Evolutionary conservation across 2,113 vertebrate genomes (phyloP).

Genomic region (Orycteropus afer): DNA sequence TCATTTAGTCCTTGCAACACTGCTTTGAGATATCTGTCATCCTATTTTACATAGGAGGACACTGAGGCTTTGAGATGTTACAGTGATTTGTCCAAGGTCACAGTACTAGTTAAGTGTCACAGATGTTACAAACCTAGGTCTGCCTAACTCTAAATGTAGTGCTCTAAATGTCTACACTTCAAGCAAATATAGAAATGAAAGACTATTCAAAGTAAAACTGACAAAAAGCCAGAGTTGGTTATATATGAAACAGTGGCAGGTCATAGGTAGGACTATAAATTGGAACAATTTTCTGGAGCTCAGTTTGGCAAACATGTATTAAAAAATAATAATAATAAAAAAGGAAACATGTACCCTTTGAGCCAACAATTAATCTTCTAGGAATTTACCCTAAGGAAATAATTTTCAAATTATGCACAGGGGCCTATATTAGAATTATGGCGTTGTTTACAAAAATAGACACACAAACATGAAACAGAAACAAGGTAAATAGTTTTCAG

Average conservation of each 20-base stretch:
- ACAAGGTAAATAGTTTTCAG: slow-evolving; percentile 23
- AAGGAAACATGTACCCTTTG: not conserved
- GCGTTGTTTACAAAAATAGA: not conserved
- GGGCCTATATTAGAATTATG: slow-evolving; percentile 10
- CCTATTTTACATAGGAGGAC: slow-evolving; percentile 32
- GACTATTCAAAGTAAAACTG: slow-evolving; percentile 9
- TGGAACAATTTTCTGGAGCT: slow-evolving; percentile 34
- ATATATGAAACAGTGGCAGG: not conserved
- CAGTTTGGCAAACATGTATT: slow-evolving; percentile 39
- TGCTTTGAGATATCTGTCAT: not conserved
- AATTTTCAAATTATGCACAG: slow-evolving; percentile 16
- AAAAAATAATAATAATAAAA: not conserved
- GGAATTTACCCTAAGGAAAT: slow-evolving; percentile 57
- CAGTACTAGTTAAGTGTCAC: not conserved
- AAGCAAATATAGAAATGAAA: slow-evolving; percentile 39
- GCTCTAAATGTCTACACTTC: not conserved
- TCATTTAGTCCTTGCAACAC: slow-evolving; percentile 43
- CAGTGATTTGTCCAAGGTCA: not conserved
- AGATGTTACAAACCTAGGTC: not conserved
- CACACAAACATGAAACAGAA: not conserved
- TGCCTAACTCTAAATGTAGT: not conserved
- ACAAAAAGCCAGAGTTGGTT: not conserved
- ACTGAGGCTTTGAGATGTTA: not conserved
- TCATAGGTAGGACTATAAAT: not conserved
- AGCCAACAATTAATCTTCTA: slow-evolving; percentile 36